Base-by-base conservation (phyloP, 1,140 invertebrate species). In the Octopus sinensis region DNA sequence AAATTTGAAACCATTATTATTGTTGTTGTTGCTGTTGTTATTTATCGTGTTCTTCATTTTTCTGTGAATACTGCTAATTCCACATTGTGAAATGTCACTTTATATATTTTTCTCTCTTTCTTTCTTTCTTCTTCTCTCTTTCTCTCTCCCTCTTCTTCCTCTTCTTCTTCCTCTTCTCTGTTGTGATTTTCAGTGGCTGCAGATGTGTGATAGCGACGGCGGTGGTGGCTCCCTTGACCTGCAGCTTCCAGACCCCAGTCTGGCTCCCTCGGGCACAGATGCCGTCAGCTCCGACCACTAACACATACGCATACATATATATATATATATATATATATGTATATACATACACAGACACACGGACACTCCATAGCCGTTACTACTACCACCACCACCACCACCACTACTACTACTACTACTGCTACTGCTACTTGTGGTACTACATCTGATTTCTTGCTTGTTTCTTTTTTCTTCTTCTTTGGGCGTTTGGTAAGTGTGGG, bases 91-190 rank as follows among this genome's bases (percentile, higher is more conserved):
- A 53, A 52, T 78, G 53, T 53, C 75, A 53, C 56, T 53, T 81
- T 30, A 43, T 12, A 62, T 53, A 78, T 51, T 43, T 53, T 81
- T 9, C 68, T 54, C n/a, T 53, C 52, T 54, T 62, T 30, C 53
- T 56, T 54, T 75, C 51, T 30, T 71, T 80, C n/a, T 56, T 78
- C 81, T 78, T 56, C 53, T 54, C 68, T 82, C 76, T 80, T 43
- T 54, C 53, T 62, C 78, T 6, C 56, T 7, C 75, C 1, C 78
- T 73, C 54, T 4, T 81, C 51, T 81, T 73, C 79, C 0, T 51
- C 53, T 62, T 52, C 62, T 6, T 23, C 1, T 62, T 73, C 79
- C 12, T 51, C 68, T 62, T 23, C 79, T 51, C 62, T 53, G 30
- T 43, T 43, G 30, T 43, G 30, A 43, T 43, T 43, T 43, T 43